Conservation (phyloP, 2,113 vertebrate species). For the Stercorarius parasiticus region DNA sequence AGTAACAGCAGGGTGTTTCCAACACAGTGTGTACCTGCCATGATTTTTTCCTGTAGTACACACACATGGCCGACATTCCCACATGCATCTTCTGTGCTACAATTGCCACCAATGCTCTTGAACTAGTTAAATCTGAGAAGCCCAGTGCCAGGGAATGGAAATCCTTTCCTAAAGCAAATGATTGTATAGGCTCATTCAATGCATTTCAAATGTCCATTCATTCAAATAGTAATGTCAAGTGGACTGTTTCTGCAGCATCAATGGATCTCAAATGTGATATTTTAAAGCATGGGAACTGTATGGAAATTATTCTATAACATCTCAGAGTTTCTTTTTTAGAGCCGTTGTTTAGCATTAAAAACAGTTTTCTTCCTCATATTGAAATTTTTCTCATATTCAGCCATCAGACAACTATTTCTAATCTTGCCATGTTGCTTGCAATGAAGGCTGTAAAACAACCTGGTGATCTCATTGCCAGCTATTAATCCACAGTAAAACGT, state of each 20-base stretch:
- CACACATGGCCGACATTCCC: background rate
- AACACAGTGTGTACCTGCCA: background rate
- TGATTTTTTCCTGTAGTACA: background rate
- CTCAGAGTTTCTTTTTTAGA: background rate
- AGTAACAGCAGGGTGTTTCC: background rate
- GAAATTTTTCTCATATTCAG: background rate
- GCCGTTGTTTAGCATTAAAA: background rate
- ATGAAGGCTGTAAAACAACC: background rate
- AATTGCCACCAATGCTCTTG: background rate
- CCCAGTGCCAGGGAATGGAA: background rate
- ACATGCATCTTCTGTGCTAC: fast-evolving
- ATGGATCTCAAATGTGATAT: background rate
- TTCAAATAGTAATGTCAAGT: background rate
- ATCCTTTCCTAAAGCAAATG: background rate
- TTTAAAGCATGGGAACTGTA: background rate
- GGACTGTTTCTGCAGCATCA: background rate
- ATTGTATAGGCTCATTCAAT: background rate
- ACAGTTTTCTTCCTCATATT: too few relatives aligned
- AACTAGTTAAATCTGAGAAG: background rate
- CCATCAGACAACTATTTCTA: background rate
- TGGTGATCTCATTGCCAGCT: background rate
- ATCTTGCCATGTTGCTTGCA: background rate
- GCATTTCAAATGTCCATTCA: background rate
- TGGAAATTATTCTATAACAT: background rate
- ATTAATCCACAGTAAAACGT: background rate